A percentile compares a stretch with the other conserved stretches of the same genome.
These are phyloP conservation scores for Lymantria monacha DNA, from an alignment of 2,888 invertebrate species.

Conservation along the genomic window DNA sequence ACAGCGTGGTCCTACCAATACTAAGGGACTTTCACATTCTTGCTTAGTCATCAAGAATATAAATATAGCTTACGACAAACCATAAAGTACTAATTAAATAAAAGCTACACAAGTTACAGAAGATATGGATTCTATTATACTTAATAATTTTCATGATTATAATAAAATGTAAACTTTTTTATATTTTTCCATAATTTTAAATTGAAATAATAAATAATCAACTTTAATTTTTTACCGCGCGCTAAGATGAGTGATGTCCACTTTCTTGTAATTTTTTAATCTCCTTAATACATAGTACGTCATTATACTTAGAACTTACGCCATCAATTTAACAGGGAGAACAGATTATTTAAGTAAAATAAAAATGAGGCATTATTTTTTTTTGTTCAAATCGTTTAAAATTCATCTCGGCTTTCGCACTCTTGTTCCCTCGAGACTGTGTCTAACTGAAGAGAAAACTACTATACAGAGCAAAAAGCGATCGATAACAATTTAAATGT, in stretches of 20 bases:
- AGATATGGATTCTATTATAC: too few species aligned
- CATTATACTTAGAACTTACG: neutral
- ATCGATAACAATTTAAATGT: slow-evolving; percentile 54
- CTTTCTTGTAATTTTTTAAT: neutral
- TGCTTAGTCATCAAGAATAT: too few species aligned
- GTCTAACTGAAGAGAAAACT: slow-evolving; percentile 24
- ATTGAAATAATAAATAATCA: too few species aligned
- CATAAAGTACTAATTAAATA: too few species aligned
- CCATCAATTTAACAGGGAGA: neutral
- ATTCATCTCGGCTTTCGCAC: slow-evolving; percentile 40
- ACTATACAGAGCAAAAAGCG: slow-evolving; percentile 36
- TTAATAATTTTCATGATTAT: too few species aligned
- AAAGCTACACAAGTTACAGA: too few species aligned
- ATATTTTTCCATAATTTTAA: too few species aligned
- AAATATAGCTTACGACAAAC: too few species aligned
- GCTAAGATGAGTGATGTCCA: neutral
- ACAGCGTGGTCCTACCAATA: too few species aligned
- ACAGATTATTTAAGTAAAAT: slow-evolving; percentile 10
- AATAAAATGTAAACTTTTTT: too few species aligned
- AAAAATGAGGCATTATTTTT: slow-evolving; percentile 11
- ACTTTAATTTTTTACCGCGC: neutral
- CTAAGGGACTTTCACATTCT: too few species aligned
- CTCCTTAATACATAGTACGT: neutral
- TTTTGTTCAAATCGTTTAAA: slow-evolving; percentile 34
- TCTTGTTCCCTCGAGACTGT: slow-evolving; percentile 19